Conservation (phyloP, 2,888 invertebrate species). For the Drosophila demipolita region DNA sequence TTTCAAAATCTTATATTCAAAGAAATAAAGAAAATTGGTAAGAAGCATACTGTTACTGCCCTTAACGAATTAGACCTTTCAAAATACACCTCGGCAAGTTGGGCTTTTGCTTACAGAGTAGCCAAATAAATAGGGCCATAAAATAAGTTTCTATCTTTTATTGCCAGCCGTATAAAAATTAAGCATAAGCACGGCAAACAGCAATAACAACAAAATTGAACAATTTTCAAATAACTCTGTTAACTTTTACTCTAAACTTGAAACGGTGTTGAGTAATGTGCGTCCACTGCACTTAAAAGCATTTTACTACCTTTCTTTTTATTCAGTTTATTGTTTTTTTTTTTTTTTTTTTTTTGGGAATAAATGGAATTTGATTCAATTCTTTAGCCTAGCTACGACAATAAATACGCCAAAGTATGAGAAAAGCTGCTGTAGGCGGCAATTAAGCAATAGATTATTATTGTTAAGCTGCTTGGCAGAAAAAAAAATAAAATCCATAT, state of each 20-base stretch:
- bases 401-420: slow-evolving; percentile 34
- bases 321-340: slow-evolving; percentile 6
- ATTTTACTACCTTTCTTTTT: slow-evolving; percentile 52
- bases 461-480: slow-evolving; percentile 34
- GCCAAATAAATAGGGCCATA: slow-evolving; percentile 78
- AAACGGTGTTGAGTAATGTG: slow-evolving; percentile 63
- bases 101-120: slow-evolving; percentile 14
- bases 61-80: too few relatives aligned
- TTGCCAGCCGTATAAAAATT: slow-evolving; percentile 70
- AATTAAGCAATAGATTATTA: slow-evolving; percentile 55
- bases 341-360: slow-evolving; percentile 19
- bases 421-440: slow-evolving; percentile 27
- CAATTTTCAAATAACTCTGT: slow-evolving; percentile 63
- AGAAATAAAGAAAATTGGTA: not conserved
- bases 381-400: slow-evolving; percentile 42
- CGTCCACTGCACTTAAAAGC: slow-evolving; percentile 59
- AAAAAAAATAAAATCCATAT: not conserved
- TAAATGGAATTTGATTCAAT: slow-evolving; percentile 62
- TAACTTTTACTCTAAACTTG: slow-evolving; percentile 59
- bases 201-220: slow-evolving; percentile 31
- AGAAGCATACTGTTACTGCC: fast-evolving
- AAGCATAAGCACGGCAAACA: slow-evolving; percentile 58
- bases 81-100: not conserved
- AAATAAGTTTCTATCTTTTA: slow-evolving; percentile 80
- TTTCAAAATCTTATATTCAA: not conserved